A percentile compares a stretch with the other conserved stretches of the same genome.
phyloP scores from a whole-genome alignment of 2,797 vertebrate species.

The Platalea minor region DNA sequence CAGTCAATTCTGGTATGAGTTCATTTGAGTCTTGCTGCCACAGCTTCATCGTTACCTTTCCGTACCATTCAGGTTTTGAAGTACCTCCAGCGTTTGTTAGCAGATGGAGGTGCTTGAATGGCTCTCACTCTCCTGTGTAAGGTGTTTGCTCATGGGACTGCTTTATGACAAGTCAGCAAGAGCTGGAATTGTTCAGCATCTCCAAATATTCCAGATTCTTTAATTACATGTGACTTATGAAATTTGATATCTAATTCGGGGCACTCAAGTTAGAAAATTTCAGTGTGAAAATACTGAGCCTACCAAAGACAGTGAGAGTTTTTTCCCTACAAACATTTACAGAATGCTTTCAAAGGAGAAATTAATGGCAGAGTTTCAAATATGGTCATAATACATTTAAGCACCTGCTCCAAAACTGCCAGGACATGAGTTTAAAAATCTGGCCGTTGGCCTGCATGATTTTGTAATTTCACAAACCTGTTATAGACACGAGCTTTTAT shows the following conservation, averaged over 20 bases:
- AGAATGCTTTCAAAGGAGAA: background rate
- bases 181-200: background rate
- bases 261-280: background rate
- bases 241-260: background rate
- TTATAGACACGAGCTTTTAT: background rate
- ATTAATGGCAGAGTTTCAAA: background rate
- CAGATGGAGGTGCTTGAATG: background rate
- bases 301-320: background rate
- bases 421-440: background rate
- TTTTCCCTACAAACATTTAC: background rate
- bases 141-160: background rate
- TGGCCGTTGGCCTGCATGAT: background rate
- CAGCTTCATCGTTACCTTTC: background rate
- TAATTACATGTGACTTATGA: background rate
- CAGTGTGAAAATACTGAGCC: background rate
- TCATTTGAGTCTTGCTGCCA: rapidly evolving
- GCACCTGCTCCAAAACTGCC: background rate
- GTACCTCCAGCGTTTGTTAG: background rate
- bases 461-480: background rate
- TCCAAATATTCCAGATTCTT: background rate
- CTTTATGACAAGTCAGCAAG: background rate
- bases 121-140: background rate
- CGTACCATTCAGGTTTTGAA: background rate
- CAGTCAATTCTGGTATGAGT: background rate
- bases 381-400: background rate